Evolutionary conservation across 2,888 invertebrate genomes (phyloP), one percentile per base, ranked within the genome.

Genomic region (Junonia oenone): DNA sequence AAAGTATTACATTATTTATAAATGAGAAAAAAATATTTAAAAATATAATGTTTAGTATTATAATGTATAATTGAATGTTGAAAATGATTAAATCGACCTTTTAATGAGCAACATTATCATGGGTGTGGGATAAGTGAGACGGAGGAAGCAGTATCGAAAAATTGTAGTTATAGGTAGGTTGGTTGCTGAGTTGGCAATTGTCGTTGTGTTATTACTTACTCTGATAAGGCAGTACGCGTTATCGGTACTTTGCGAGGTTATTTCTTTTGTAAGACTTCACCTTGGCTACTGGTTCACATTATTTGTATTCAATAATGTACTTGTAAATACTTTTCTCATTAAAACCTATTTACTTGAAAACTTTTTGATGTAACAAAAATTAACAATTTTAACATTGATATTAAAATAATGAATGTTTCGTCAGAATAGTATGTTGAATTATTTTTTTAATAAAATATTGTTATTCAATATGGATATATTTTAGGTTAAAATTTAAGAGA

Each of bases 111-210:
- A 89, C 87, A 86, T 83, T 79, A 48, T 11, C 45, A 58, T 78
- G 85, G 87, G 86, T 87, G 86, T 83, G 83, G 76, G 81, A 77
- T 76, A 71, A 69, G 73, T 69, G 68, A 63, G 68, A 54, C 63
- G 66, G 69, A 74, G 76, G 78, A 81, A 79, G 77, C 89, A 89
- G 88, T 89, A 74, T 75, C 72, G 72, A 77, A 78, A 78, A 73
- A 75, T 76, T 70, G 76, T 87, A 88, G 82, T 73, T 88, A 88
- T 89, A 89, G 87, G 80, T 88, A 88, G 86, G 88, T 89, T 76
- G 80, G 67, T 68, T 76, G 86, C 85, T 81, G 88, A 81, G 88
- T 86, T 87, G 89, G 88, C 88, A 85, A 79, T 84, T 76, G 38
- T 9, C 17, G 38, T 40, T 40, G 80, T 84, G 83, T 82, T 78